Base-by-base conservation (phyloP, 1,140 invertebrate species). In the Heterodera carotae region DNA sequence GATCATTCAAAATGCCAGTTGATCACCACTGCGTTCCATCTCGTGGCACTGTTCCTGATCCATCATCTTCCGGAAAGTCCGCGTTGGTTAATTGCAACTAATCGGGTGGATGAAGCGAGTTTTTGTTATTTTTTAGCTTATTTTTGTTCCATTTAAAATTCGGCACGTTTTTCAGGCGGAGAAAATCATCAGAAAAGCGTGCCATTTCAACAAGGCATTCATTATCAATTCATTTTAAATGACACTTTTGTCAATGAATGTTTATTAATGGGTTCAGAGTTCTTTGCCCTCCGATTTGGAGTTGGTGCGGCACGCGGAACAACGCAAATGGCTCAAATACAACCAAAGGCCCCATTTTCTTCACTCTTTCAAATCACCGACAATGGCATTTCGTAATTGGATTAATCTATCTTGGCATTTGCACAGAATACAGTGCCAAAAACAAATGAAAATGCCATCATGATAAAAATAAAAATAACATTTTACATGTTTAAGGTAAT, bases 1-100 rank as follows among this genome's bases (percentile, higher is more conserved):
- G n/a, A 31, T 8, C 15, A 33, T 56, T 73, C 31, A 27, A 7
- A n/a, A 12, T 84, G 81, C 43, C 69, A 85, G 84, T 27, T 88
- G 29, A 81, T 86, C 27, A 85, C 85, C 15, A 80, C 85, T 29
- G 72, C 73, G 0, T 67, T 86, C 15, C 85, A 86, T 74, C 80
- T 56, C 43, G 83, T 70, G 66, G 84, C 72, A 1, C 67, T 83
- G 25, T 81, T 82, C 22, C 56, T 81, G 15, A 80, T 81, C 59
- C 80, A 81, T 39, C 56, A 83, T 25, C 69, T 86, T n/a, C 85
- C 85, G n/a, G 85, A 86, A 69, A 84, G 82, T 53, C 85, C 85
- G 0, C 75, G 85, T 29, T 86, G 85, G 85, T 59, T 88, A 60
- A 84, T 88, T 39, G 79, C 85, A 18, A 84, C 82, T 34, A 86